These are phyloP conservation scores for Aromia moschata DNA, from an alignment of 2,888 invertebrate species.

Conservation along the genomic window DNA sequence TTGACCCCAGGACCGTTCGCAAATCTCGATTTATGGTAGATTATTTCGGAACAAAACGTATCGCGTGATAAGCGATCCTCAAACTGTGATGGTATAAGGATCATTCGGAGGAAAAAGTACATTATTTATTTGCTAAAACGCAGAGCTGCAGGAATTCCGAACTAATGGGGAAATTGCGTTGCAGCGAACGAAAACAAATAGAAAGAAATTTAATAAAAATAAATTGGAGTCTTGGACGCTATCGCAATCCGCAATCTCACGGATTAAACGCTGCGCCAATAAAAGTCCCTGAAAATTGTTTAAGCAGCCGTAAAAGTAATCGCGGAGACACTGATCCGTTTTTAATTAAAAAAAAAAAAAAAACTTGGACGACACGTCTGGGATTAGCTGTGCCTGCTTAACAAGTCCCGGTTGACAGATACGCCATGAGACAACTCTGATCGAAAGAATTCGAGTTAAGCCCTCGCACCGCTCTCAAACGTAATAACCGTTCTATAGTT, in stretches of 20 bases:
- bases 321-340: slow-evolving; percentile 46
- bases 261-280: slow-evolving; percentile 30
- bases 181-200: slow-evolving; percentile 33
- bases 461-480: slow-evolving; percentile 31
- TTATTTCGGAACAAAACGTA: too few species aligned
- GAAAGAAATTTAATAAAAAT: slow-evolving; percentile 37
- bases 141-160: slow-evolving; percentile 21
- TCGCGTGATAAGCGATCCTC: too few species aligned
- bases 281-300: slow-evolving; percentile 45
- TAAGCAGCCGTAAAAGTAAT: slow-evolving; percentile 46
- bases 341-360: slow-evolving; percentile 48
- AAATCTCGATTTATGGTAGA: too few species aligned
- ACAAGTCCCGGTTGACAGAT: slow-evolving; percentile 33
- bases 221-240: slow-evolving; percentile 31
- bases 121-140: slow-evolving; percentile 14
- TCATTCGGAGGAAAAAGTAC: background rate
- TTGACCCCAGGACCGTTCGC: too few species aligned
- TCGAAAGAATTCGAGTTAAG: slow-evolving; percentile 35
- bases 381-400: slow-evolving; percentile 35
- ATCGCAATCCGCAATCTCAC: slow-evolving; percentile 28
- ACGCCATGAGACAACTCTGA: slow-evolving; percentile 33
- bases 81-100: too few species aligned
- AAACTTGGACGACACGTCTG: slow-evolving; percentile 41
- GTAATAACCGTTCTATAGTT: slow-evolving; percentile 32
- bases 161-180: slow-evolving; percentile 26